These are phyloP conservation scores for Corynorhinus townsendii DNA, from an alignment of 2,113 vertebrate species.

Conservation along the genomic window DNA sequence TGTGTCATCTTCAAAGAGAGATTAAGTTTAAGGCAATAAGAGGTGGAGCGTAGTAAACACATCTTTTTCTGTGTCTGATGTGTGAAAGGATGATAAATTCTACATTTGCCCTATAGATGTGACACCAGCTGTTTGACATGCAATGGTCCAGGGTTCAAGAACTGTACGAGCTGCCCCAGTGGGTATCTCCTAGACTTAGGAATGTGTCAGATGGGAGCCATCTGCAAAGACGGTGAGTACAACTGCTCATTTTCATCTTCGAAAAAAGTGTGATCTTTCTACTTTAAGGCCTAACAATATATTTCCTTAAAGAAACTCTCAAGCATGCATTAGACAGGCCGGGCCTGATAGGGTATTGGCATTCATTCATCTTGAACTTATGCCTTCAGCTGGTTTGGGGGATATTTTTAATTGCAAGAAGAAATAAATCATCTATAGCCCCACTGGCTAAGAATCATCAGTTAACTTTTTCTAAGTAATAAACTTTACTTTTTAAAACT, in stretches of 20 bases:
- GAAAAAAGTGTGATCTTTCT: not conserved
- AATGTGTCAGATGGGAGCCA: conserved; percentile 91
- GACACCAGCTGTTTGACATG: conserved; percentile 93
- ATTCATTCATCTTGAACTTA: not conserved
- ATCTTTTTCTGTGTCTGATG: not conserved
- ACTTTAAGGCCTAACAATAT: not conserved
- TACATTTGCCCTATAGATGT: conserved; percentile 82
- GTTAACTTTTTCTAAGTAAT: not conserved
- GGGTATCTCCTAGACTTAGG: conserved; percentile 94
- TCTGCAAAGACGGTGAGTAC: conserved; percentile 99
- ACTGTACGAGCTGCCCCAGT: conserved; percentile 93
- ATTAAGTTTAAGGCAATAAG: not conserved
- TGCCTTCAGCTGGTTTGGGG: not conserved
- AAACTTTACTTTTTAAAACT: too few relatives aligned
- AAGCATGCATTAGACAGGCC: not conserved
- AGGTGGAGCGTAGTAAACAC: not conserved
- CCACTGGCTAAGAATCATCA: not conserved
- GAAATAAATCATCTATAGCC: not conserved
- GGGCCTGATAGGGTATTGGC: not conserved
- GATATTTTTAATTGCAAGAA: not conserved
- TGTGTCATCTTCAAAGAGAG: not conserved
- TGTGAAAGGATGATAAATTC: not conserved
- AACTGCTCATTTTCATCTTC: not conserved
- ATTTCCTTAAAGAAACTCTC: not conserved
- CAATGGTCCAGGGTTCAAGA: conserved; percentile 91